Evolutionary conservation across 2,888 invertebrate species (phyloP), one percentile per base, ranked within the genome.

Genomic region (Phaedon cochleariae): DNA sequence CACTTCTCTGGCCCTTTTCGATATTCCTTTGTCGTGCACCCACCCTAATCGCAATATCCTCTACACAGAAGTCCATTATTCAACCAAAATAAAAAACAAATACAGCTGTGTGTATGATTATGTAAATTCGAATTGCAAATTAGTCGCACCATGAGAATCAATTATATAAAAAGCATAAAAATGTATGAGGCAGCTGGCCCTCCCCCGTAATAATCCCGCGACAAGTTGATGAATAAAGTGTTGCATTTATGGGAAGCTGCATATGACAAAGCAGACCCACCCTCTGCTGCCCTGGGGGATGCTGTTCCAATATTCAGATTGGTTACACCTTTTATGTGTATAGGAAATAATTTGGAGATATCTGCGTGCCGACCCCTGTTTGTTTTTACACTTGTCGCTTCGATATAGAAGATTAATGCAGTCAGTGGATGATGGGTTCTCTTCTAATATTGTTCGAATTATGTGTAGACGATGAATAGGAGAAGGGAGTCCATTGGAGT

Each of bases 261-360:
- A 80, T 81, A 81, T 81, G 82, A 82, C 82, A 81, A 81, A 77
- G 74, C 67, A 65, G 76, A 73, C 63, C 68, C 71, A 69, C 71
- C 71, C 62, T 54, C 52, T 12, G 31, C 46, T 29, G 45, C 51
- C 59, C 49, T 41, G 63, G 58, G 66, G 65, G 71, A 71, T 68
- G 73, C 74, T 77, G 78, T 82, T 83, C 83, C 82, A 83, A 83
- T 83, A 83, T 83, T 83, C 83, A 83, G 83, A 83, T 83, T 83
- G 83, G 83, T 83, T 83, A 83, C 83, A 83, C 83, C 83, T 83
- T 83, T 83, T 83, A 83, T 82, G 77, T 81, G 83, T 83, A 80
- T 78, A 80, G 82, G 81, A 83, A 83, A 83, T 83, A 83, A 83
- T 83, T 83, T 82, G 75, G 77, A 74, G 79, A 80, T 77, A 79